Base-by-base conservation (phyloP, 92 coral and sea anemone species). In the Zoanthus sansibaricus region DNA sequence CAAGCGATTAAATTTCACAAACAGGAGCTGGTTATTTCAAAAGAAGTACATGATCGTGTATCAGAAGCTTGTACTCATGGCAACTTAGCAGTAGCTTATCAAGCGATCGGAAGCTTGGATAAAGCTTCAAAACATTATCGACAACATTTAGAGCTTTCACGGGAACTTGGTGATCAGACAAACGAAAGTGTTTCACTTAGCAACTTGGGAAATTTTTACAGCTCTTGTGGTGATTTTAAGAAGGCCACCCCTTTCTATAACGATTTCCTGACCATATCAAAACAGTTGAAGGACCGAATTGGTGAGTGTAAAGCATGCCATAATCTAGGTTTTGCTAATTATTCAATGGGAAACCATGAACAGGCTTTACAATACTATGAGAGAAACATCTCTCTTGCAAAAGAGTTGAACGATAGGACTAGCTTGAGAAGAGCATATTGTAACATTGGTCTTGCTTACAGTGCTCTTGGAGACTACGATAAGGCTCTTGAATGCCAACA, bases 61-160 rank as follows among this genome's bases (percentile, higher is more conserved):
- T 97, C 99, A 25, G 99, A 97, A 79, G 94, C 99, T 8, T 97
- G 98, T 73, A 97, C 99, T 16, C 99, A 97, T 42, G 99, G 99
- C 10, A 97, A 97, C 73, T 90, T 97, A 31, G 99, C 99, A 16
- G 99, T 97, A 13, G 99, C 99, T 32, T 97, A 93, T 84, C 99
- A 97, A 82, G 99, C 97, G 0, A 91, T 94, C 46, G 99, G 98
- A 42, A 93, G 94, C 76, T 88, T 90, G 55, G 99, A 95, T 75
- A 96, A 97, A 82, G 98, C 99, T 17, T 87, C 94, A 55, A 90
- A 91, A 86, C 99, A 97, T 84, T 97, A 97, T 86, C 95, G 95
- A 44, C 97, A 95, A n/a, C 99, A 97, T 78, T 54, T 97, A 59
- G 90, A 90, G 30, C 94, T 95, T 70, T 95, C 99, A 6, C 91